Evolutionary conservation across 2,797 vertebrate genomes (phyloP).

Genomic region (Nyctalus aviator): DNA sequence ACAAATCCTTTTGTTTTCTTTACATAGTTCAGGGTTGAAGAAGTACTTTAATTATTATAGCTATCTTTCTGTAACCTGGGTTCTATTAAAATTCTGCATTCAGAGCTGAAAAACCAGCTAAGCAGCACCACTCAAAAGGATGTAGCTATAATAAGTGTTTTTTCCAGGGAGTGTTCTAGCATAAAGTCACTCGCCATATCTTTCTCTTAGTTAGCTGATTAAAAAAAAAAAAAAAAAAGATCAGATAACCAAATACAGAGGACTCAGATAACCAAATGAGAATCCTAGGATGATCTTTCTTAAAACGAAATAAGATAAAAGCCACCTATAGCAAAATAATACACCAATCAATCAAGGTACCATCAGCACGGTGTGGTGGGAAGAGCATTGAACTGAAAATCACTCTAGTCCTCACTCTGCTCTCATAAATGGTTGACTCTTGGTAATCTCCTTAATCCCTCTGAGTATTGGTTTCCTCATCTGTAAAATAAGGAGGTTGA

Average conservation of each 20-base stretch:
- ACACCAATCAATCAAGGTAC: background rate
- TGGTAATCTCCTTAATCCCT: background rate
- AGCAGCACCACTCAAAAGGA: background rate
- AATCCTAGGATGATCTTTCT: background rate
- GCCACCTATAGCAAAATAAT: background rate
- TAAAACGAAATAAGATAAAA: background rate
- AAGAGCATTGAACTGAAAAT: background rate
- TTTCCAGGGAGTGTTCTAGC: background rate
- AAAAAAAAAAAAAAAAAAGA: background rate
- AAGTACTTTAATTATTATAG: background rate
- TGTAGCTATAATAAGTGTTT: background rate
- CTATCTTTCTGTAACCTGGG: background rate
- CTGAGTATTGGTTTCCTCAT: background rate
- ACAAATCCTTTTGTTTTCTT: constrained; percentile 23
- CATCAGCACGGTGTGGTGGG: background rate
- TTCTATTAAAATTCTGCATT: background rate
- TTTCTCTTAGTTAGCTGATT: background rate
- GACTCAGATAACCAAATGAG: background rate
- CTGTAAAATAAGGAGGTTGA: background rate
- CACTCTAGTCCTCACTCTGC: background rate
- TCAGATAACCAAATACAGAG: background rate
- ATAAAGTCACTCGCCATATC: background rate
- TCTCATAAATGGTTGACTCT: background rate
- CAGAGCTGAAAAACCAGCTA: background rate
- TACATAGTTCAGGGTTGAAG: background rate